phyloP scores from a whole-genome alignment of 2,888 invertebrate species.

The Hirtodrosophila confusa region DNA sequence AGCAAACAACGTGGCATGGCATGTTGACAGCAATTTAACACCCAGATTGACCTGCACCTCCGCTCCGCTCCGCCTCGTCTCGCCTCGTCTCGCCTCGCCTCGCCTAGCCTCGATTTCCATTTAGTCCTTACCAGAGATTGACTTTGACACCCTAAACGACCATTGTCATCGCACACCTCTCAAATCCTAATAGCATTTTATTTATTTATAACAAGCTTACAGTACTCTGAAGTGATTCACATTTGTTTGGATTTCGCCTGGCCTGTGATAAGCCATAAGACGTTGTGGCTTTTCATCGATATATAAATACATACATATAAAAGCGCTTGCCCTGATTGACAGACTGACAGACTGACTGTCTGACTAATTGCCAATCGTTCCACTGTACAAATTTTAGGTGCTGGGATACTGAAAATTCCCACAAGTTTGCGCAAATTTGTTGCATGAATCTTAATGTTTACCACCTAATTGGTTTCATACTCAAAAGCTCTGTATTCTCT shows the following conservation, averaged over 20 bases:
- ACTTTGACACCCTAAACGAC: constrained; percentile 1
- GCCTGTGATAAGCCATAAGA: constrained; percentile 33
- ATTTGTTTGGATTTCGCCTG: constrained; percentile 46
- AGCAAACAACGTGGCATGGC: constrained; percentile 15
- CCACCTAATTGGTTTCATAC: no score
- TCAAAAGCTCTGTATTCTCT: no score
- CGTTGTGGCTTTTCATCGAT: constrained; percentile 30
- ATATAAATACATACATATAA: constrained; percentile 35
- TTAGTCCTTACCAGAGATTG: neutral
- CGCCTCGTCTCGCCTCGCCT: neutral
- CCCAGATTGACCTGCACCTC: constrained; percentile 12
- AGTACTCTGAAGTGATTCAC: constrained; percentile 14
- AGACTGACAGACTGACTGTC: no score
- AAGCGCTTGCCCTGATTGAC: no score
- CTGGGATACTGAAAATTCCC: no score
- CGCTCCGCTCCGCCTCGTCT: neutral
- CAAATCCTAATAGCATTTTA: constrained; percentile 48
- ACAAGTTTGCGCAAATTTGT: no score
- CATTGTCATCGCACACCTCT: constrained; percentile 27
- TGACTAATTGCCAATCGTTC: no score
- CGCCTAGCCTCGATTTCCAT: no score
- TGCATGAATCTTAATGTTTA: no score
- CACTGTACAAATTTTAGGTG: no score
- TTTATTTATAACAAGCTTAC: constrained; percentile 61
- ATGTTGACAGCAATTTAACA: constrained; percentile 43